phyloP scores from a whole-genome alignment of 2,888 invertebrate species.

The Cheilosia vernalis region DNA sequence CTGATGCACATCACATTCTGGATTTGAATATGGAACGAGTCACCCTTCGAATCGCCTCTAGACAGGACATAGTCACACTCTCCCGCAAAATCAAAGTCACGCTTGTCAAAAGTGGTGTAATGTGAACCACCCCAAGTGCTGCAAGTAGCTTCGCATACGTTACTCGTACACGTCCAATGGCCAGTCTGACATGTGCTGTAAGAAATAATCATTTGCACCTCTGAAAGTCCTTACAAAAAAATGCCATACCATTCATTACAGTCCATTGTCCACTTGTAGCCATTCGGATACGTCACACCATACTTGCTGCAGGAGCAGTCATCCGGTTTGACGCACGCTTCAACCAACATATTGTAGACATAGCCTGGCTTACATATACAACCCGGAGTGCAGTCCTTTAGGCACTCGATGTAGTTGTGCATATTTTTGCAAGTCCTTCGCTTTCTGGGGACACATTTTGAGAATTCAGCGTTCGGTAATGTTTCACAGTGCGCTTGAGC shows the following conservation, averaged over 20 bases:
- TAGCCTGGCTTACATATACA: conserved; percentile 91
- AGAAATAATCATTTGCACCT: conserved; percentile 4
- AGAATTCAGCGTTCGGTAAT: conserved; percentile 88
- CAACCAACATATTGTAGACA: conserved; percentile 87
- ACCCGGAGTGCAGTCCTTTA: conserved; percentile 89
- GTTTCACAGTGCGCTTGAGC: conserved; percentile 87
- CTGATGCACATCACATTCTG: conserved; percentile 95
- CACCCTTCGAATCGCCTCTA: conserved; percentile 87
- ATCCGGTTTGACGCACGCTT: conserved; percentile 87
- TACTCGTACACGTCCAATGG: conserved; percentile 91
- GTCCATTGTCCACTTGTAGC: conserved; percentile 89
- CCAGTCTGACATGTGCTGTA: conserved; percentile 88
- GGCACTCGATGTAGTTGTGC: conserved; percentile 86
- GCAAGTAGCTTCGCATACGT: conserved; percentile 91
- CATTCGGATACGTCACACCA: conserved; percentile 91
- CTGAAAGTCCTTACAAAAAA: neutral
- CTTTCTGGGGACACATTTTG: conserved; percentile 90
- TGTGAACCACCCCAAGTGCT: conserved; percentile 96
- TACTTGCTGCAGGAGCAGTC: conserved; percentile 96
- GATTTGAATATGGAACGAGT: conserved; percentile 90
- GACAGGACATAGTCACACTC: conserved; percentile 93
- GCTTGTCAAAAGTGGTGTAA: conserved; percentile 93
- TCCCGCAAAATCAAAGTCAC: conserved; percentile 93
- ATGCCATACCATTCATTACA: conserved; percentile 90
- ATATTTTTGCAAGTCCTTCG: conserved; percentile 94